A percentile compares a stretch with the other conserved stretches of the same genome.
Conservation (phyloP, 2,888 invertebrate genomes). For the Xylocampa areola region DNA sequence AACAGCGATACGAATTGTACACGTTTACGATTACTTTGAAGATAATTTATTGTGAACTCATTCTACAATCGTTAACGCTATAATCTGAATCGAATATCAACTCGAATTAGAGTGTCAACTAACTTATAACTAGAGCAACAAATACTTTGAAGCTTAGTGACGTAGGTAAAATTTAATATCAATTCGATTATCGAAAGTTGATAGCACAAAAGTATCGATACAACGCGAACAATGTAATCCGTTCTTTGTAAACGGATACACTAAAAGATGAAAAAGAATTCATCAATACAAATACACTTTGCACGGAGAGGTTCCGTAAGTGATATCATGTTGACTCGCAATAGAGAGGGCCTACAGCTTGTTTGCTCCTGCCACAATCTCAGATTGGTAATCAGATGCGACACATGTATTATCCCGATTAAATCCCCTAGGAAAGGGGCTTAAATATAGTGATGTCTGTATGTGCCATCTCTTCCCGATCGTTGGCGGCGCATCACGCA, state of each 20-base stretch:
- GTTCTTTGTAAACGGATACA: constrained; percentile 69
- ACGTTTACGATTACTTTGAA: constrained; percentile 70
- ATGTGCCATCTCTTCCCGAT: constrained; percentile 61
- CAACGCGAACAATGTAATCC: constrained; percentile 50
- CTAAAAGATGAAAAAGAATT: constrained; percentile 76
- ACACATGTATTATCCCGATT: constrained; percentile 88
- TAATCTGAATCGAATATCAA: constrained; percentile 47
- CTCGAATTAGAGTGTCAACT: not conserved
- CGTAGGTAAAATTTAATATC: constrained; percentile 7
- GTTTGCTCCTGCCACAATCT: constrained; percentile 86
- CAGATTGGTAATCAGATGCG: constrained; percentile 89
- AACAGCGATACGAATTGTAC: constrained; percentile 65
- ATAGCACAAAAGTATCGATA: constrained; percentile 33
- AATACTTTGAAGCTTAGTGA: constrained; percentile 21
- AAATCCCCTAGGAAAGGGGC: constrained; percentile 83
- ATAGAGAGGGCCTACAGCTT: constrained; percentile 76
- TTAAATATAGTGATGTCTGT: constrained; percentile 82
- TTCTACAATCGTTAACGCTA: constrained; percentile 62
- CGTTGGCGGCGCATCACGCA: constrained; percentile 53
- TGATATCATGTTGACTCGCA: constrained; percentile 85
- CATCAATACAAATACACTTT: constrained; percentile 82
- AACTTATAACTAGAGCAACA: constrained; percentile 24
- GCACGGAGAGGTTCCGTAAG: constrained; percentile 78
- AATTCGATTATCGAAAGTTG: constrained; percentile 5
- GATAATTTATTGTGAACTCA: constrained; percentile 67